These are phyloP conservation scores for Mnemiopsis leidyi DNA, from an alignment of 37 sponge, comb jelly and placozoan genomes.

Conservation along the genomic window DNA sequence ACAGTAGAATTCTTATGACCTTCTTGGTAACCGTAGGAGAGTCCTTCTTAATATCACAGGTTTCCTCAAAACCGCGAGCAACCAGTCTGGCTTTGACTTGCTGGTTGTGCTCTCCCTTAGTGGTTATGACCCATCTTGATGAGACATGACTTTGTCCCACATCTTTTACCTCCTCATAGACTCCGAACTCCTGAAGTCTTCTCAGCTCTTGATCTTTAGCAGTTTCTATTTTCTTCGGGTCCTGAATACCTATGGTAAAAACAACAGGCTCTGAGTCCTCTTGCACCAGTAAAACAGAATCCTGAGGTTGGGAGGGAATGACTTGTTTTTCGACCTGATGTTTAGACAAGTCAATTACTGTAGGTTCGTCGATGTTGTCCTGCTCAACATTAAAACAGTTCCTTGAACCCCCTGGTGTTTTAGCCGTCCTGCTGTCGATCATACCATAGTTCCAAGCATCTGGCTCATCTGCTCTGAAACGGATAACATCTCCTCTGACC, in stretches of 20 bases:
- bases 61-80: background rate
- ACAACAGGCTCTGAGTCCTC: background rate
- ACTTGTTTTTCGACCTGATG: background rate
- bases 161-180: background rate
- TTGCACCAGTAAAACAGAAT: background rate
- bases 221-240: too few relatives aligned
- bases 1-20: background rate
- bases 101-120: background rate
- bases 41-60: too few relatives aligned
- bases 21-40: background rate
- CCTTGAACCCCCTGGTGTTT: background rate
- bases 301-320: background rate
- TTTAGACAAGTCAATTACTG: background rate
- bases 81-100: background rate
- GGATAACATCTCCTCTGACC: background rate
- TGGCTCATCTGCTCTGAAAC: background rate
- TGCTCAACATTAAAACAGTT: background rate
- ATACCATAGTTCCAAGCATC: conserved; percentile 23
- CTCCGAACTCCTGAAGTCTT: background rate
- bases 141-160: background rate
- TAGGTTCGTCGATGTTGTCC: background rate
- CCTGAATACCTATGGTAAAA: too few relatives aligned
- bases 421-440: background rate
- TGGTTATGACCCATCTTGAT: background rate
- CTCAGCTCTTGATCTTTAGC: background rate